phyloP scores from a whole-genome alignment of 2,797 vertebrate genomes.

The Dendrocincla fuliginosa region DNA sequence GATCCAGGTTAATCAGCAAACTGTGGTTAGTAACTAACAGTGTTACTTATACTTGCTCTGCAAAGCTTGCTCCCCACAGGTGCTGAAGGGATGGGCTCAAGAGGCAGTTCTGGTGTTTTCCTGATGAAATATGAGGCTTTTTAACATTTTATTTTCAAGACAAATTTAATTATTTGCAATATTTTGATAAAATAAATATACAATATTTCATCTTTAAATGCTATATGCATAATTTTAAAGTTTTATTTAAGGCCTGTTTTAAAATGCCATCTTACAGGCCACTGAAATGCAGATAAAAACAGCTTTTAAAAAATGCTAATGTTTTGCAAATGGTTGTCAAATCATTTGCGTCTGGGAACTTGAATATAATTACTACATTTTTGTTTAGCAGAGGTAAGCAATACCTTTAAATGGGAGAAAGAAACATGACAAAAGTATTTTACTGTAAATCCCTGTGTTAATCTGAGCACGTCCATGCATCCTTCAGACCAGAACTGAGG shows the following conservation, averaged over 20 bases:
- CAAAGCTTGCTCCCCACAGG: neutral
- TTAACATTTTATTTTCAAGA: neutral
- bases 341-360: neutral
- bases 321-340: neutral
- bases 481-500: neutral
- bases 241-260: neutral
- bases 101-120: neutral
- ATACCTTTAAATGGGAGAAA: neutral
- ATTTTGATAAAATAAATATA: neutral
- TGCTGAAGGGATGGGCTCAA: neutral
- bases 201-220: neutral
- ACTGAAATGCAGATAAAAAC: neutral
- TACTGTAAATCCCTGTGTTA: neutral
- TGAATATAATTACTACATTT: neutral
- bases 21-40: constrained; percentile 85
- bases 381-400: neutral
- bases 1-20: constrained; percentile 92
- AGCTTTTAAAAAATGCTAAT: neutral
- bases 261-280: neutral
- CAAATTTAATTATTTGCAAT: neutral
- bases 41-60: neutral
- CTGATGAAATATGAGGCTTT: neutral
- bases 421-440: neutral
- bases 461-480: neutral
- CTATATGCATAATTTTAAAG: neutral